These are phyloP conservation scores for Pseudobourletiella spinata DNA, from an alignment of 1,140 invertebrate genomes.

Conservation along the genomic window DNA sequence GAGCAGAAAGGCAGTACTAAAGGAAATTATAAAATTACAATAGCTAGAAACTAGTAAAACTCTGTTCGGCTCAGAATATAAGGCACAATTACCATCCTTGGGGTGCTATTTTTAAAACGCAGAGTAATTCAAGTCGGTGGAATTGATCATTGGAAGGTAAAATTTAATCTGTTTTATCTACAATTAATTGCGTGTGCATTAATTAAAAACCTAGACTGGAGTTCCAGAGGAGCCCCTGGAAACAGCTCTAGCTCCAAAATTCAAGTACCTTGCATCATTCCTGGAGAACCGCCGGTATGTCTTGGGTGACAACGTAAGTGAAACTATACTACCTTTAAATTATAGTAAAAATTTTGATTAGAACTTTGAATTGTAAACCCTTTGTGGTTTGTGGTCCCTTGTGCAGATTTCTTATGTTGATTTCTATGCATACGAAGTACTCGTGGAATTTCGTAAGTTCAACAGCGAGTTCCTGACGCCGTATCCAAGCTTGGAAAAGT, in stretches of 20 bases:
- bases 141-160: too few relatives aligned
- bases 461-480: conserved; percentile 40
- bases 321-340: neutral
- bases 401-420: conserved; percentile 44
- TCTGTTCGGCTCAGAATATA: too few relatives aligned
- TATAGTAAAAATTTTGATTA: neutral
- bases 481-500: conserved; percentile 40
- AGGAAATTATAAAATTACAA: too few relatives aligned
- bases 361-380: neutral
- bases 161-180: too few relatives aligned
- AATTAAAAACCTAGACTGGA: too few relatives aligned
- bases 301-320: conserved; percentile 10
- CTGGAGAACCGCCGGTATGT: neutral
- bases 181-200: too few relatives aligned
- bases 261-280: conserved; percentile 1
- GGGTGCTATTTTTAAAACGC: too few relatives aligned
- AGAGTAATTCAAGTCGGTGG: too few relatives aligned
- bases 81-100: too few relatives aligned
- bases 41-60: too few relatives aligned
- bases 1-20: too few relatives aligned
- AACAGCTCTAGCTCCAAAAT: neutral
- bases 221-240: neutral
- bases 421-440: conserved; percentile 44
- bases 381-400: neutral
- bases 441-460: conserved; percentile 41